Conservation (phyloP, 2,113 vertebrate species). For the Rana temporaria region DNA sequence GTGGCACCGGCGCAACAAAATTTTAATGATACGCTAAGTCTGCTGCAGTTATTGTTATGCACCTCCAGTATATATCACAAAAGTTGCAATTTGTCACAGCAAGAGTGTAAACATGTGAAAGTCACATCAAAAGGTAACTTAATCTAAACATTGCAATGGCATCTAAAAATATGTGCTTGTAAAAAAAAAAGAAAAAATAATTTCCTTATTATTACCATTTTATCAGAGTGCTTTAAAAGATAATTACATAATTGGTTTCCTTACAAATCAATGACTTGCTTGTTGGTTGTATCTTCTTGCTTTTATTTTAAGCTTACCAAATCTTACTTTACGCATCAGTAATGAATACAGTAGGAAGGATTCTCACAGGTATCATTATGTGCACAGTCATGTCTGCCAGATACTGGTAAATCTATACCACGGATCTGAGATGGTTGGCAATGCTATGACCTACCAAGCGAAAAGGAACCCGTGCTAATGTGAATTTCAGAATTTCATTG, state of each 20-base stretch:
- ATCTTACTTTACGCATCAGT: conserved; percentile 31
- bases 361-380: conserved; percentile 53
- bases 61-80: no score
- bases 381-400: conserved; percentile 12
- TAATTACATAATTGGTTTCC: not conserved
- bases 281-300: not conserved
- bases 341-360: not conserved
- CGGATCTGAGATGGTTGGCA: conserved; percentile 50
- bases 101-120: no score
- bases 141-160: no score
- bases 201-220: no score
- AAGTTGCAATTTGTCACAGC: no score
- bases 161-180: no score
- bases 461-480: conserved; percentile 49
- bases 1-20: no score
- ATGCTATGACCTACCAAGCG: conserved; percentile 28
- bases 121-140: no score
- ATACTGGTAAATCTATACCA: conserved; percentile 53
- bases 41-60: no score
- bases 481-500: conserved; percentile 60
- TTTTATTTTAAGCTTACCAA: conserved; percentile 16
- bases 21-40: no score
- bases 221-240: no score
- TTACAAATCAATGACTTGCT: not conserved
- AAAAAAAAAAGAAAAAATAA: no score